Conservation (phyloP, 2,888 invertebrate genomes). For the Dicycla oo region DNA sequence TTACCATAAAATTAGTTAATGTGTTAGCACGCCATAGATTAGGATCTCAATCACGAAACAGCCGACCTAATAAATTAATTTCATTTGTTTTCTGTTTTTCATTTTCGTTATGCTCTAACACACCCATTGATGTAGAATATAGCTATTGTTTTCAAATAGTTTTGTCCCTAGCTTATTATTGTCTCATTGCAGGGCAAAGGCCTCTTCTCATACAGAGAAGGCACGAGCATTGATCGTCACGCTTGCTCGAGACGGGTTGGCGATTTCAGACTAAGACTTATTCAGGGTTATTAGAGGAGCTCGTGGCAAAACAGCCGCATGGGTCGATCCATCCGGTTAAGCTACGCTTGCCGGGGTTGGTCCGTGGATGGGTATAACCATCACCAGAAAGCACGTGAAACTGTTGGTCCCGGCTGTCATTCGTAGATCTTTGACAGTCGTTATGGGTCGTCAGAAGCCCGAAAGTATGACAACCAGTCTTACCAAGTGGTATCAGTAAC, state of each 20-base stretch:
- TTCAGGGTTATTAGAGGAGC: too few species aligned
- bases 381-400: too few species aligned
- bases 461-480: too few species aligned
- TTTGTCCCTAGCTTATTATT: background rate
- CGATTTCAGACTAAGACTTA: background rate
- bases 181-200: too few species aligned
- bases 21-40: constrained; percentile 40
- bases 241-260: background rate
- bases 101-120: background rate
- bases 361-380: too few species aligned
- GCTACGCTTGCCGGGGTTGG: too few species aligned
- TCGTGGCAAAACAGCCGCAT: too few species aligned
- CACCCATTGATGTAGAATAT: background rate
- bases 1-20: constrained; percentile 43
- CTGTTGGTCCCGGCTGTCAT: too few species aligned
- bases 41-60: constrained; percentile 21
- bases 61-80: constrained; percentile 11
- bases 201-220: background rate
- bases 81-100: constrained; percentile 9
- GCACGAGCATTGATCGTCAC: background rate
- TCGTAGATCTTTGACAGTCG: too few species aligned
- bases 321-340: too few species aligned
- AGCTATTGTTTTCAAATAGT: background rate
- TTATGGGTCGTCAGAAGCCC: too few species aligned
- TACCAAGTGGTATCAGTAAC: too few species aligned